Evolutionary conservation across 2,113 vertebrate genomes (phyloP).

Genomic region (Phoenicopterus ruber): DNA sequence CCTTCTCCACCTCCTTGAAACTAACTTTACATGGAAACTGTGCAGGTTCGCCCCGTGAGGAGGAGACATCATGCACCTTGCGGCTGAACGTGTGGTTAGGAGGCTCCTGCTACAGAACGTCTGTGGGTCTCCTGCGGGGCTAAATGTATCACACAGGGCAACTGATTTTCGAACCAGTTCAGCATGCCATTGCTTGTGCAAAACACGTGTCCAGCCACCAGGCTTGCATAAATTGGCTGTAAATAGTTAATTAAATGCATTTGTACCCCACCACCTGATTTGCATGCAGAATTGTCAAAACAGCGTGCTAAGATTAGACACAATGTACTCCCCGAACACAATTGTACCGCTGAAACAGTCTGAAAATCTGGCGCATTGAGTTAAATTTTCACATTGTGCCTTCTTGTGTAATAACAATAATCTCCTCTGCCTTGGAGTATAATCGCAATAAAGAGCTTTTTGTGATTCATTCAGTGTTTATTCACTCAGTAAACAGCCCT

Average conservation of each 20-base stretch:
- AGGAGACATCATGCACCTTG: not conserved
- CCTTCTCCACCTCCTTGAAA: not conserved
- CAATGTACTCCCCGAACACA: slow-evolving; percentile 59
- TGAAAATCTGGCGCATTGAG: slow-evolving; percentile 64
- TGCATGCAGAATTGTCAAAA: slow-evolving; percentile 63
- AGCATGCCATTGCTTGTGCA: slow-evolving; percentile 43
- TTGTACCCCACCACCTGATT: slow-evolving; percentile 68
- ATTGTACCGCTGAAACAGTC: slow-evolving; percentile 44
- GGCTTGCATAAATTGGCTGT: slow-evolving; percentile 53
- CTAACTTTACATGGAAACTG: not conserved
- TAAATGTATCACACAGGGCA: not conserved
- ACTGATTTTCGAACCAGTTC: not conserved
- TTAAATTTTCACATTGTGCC: slow-evolving; percentile 72
- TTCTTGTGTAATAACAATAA: slow-evolving; percentile 69
- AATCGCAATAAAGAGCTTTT: slow-evolving; percentile 71
- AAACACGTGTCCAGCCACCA: slow-evolving; percentile 57
- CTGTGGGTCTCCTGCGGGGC: not conserved
- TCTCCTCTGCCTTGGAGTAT: slow-evolving; percentile 65
- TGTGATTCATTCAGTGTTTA: slow-evolving; percentile 74
- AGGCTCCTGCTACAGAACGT: not conserved
- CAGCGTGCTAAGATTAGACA: slow-evolving; percentile 63
- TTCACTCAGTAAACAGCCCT: slow-evolving; percentile 75
- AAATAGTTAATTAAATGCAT: slow-evolving; percentile 69
- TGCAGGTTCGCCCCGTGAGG: not conserved
- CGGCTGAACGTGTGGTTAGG: rapidly evolving